These are phyloP conservation scores for Baccha elongata DNA, from an alignment of 2,888 invertebrate species.

Conservation along the genomic window DNA sequence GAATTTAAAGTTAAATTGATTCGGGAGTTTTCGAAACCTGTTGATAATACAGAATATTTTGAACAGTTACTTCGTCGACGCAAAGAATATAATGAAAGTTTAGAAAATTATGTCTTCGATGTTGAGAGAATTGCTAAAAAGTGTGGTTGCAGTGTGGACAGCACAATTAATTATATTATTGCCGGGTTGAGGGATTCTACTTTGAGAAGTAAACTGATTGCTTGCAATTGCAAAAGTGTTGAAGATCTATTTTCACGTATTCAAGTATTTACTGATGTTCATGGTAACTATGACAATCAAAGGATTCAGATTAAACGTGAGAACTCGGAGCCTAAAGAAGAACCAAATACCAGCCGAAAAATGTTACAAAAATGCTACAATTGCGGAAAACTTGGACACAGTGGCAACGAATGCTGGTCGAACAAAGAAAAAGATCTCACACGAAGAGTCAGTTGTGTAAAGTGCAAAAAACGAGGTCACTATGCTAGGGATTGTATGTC, in stretches of 20 bases:
- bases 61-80: slow-evolving; percentile 16
- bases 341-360: background rate
- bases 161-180: slow-evolving; percentile 25
- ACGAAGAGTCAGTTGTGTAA: background rate
- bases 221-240: slow-evolving; percentile 1
- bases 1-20: slow-evolving; percentile 22
- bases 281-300: background rate
- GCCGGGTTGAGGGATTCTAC: slow-evolving; percentile 3
- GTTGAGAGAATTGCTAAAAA: slow-evolving; percentile 6
- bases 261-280: background rate
- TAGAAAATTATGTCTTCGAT: slow-evolving; percentile 27
- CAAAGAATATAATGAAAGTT: slow-evolving; percentile 33
- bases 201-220: slow-evolving; percentile 3
- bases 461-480: background rate
- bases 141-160: background rate
- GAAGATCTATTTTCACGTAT: slow-evolving; percentile 10
- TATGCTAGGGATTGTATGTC: background rate
- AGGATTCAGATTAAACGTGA: background rate
- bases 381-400: background rate
- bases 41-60: background rate
- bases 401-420: background rate
- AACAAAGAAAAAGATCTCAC: background rate
- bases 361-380: slow-evolving; percentile 1
- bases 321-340: background rate
- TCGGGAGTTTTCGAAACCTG: background rate